Evolutionary conservation across 1,140 invertebrate species (phyloP).

Genomic region (Glossosoma conforme): DNA sequence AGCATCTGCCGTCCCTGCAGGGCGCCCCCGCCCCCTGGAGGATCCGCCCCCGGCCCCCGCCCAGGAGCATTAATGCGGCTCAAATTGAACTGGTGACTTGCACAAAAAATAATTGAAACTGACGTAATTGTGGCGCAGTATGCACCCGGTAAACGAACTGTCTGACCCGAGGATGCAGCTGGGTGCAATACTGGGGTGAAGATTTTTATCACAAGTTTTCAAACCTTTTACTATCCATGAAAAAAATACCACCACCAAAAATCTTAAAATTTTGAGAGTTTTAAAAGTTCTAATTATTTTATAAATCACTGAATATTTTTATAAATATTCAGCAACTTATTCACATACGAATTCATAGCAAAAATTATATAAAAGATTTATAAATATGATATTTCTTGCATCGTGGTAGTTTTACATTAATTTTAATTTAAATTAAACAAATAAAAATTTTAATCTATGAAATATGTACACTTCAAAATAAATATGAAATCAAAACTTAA

Average conservation of each 20-base stretch:
- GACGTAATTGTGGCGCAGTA: conserved; percentile 16
- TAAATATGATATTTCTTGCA: too few relatives aligned
- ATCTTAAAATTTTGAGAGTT: conserved; percentile 5
- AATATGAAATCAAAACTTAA: too few relatives aligned
- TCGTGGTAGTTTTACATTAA: too few relatives aligned
- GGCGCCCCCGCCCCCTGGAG: conserved; percentile 1
- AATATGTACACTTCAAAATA: too few relatives aligned
- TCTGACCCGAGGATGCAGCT: not conserved
- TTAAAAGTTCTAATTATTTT: conserved; percentile 5
- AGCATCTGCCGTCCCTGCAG: too few relatives aligned
- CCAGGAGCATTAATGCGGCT: conserved; percentile 16
- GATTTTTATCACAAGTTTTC: not conserved
- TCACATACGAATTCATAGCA: too few relatives aligned
- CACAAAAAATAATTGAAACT: conserved; percentile 31
- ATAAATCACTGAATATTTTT: not conserved
- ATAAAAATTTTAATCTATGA: too few relatives aligned
- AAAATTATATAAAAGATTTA: too few relatives aligned
- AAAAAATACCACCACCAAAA: not conserved
- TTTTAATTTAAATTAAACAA: too few relatives aligned
- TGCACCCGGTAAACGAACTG: not conserved
- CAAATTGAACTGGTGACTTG: conserved; percentile 30
- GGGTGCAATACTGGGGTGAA: not conserved
- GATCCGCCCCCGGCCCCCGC: conserved; percentile 9
- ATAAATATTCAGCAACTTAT: too few relatives aligned
- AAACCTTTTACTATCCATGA: conserved; percentile 2